Base-by-base conservation (phyloP, 2,888 invertebrate species). In the Tenthredo distinguenda region DNA sequence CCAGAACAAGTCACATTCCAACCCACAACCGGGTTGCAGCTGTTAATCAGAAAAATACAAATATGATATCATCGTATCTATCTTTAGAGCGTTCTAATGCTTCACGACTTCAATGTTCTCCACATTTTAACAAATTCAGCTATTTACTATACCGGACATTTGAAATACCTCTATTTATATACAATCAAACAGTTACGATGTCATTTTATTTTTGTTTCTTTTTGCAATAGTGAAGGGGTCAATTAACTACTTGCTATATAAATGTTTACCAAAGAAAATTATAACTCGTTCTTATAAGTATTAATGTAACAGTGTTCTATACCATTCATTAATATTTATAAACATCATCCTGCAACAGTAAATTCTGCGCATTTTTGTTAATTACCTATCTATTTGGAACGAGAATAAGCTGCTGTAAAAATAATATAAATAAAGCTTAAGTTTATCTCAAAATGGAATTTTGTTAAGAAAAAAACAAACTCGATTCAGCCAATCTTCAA, bases 41-140 rank as follows among this genome's bases (percentile, higher is more conserved):
- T 81, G 81, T 81, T 91, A 90, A 83, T 91, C 90, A 83, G 84
- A 72, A 85, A 85, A 82, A 40, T 68, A 83, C 82, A 79, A 84
- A 79, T 58, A 72, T 71, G 31, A 71, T 74, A 65, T 84, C 47
- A 72, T 55, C 21, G 40, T 34, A 74, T n/a, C 43, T 43, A 68
- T 65, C 21, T 34, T 31, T 26, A n/a, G 31, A 68, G 18, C 34
- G 9, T 68, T 18, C 15, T 68, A 34, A 18, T 26, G 15, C 68
- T 68, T 34, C 26, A 18, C 12, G 71, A 40, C 43, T 65, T 74
- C 72, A 21, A 43, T 21, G 4, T 55, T n/a, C 5, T 55, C 7
- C 7, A 55, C 55, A 55, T n/a, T 55, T 55, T 7, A n/a, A 55
- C n/a, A n/a, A 50, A n/a, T 55, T n/a, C 6, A n/a, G 55, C 5